Percentiles rank a stretch among this genome's conserved stretches.
Conservation (phyloP, 1,140 invertebrate species). For the Conus betulinus region DNA sequence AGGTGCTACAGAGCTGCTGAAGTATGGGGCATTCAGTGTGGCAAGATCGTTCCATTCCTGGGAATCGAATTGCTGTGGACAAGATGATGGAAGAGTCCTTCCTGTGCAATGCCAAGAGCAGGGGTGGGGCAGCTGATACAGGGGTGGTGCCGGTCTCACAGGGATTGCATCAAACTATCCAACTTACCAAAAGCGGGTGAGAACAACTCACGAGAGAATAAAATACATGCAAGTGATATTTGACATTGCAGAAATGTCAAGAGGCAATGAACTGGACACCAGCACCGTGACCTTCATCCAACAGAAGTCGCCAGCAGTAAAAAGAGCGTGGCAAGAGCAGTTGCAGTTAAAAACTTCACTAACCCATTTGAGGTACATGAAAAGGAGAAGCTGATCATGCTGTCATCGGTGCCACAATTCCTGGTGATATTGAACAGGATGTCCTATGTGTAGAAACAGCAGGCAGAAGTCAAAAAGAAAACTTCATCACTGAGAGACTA, state of each 20-base stretch:
- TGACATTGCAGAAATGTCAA: conserved; percentile 38
- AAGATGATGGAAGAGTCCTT: not conserved
- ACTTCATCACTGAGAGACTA: conserved; percentile 40
- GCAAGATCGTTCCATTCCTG: not conserved
- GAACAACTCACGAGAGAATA: conserved; percentile 41
- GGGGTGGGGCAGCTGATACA: not conserved
- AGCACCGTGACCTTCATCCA: conserved; percentile 45
- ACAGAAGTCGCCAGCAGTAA: conserved; percentile 45
- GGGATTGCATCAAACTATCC: conserved; percentile 26
- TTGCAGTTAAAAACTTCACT: conserved; percentile 39
- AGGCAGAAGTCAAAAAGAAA: conserved; percentile 16
- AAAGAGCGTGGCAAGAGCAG: conserved; percentile 28
- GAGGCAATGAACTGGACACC: not conserved
- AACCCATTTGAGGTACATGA: conserved; percentile 44
- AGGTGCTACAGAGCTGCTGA: conserved; percentile 12
- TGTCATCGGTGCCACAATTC: conserved; percentile 38
- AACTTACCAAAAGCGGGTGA: conserved; percentile 47
- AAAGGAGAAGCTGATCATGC: conserved; percentile 30
- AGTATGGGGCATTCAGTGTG: not conserved
- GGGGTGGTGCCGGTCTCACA: conserved; percentile 27
- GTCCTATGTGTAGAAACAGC: not conserved
- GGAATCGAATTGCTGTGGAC: not conserved
- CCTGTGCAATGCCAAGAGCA: conserved; percentile 1
- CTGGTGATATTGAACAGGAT: not conserved
- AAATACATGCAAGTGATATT: conserved; percentile 38